A percentile compares a stretch with the other conserved stretches of the same genome.
These are phyloP conservation scores for Sebastes minor DNA, from an alignment of 2,797 vertebrate species.

Conservation along the genomic window DNA sequence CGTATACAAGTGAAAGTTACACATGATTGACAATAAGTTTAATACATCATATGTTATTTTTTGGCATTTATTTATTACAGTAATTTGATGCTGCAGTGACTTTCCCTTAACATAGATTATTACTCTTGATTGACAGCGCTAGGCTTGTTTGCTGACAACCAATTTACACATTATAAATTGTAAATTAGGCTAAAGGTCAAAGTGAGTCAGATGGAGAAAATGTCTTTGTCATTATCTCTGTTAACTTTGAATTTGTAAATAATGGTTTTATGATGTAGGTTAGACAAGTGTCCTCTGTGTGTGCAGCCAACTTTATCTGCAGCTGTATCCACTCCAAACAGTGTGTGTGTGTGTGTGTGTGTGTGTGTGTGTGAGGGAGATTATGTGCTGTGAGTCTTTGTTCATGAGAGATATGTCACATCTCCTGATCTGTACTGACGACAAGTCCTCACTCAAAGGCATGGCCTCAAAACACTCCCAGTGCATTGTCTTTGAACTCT, in stretches of 20 bases:
- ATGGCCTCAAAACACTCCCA: neutral
- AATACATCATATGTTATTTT: neutral
- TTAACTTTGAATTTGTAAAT: neutral
- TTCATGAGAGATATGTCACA: constrained; percentile 6
- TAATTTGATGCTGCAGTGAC: neutral
- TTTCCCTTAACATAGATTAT: neutral
- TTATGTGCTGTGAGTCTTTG: neutral
- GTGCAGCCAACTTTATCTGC: constrained; percentile 12
- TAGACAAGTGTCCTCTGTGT: neutral
- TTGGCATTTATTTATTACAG: neutral
- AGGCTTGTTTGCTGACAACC: neutral
- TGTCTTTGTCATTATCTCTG: neutral
- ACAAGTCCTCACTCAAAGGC: neutral
- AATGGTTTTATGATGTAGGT: neutral
- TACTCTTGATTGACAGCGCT: neutral
- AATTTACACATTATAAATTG: neutral
- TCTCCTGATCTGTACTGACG: constrained; percentile 34
- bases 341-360: neutral
- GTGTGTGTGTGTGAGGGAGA: neutral
- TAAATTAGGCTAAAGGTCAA: neutral
- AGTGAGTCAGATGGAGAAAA: neutral
- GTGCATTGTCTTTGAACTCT: constrained; percentile 24
- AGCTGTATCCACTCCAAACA: neutral
- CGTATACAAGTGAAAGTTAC: neutral
- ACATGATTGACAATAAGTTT: neutral